Conservation (phyloP, 2,888 invertebrate genomes). For the Heteromurus nitidus region DNA sequence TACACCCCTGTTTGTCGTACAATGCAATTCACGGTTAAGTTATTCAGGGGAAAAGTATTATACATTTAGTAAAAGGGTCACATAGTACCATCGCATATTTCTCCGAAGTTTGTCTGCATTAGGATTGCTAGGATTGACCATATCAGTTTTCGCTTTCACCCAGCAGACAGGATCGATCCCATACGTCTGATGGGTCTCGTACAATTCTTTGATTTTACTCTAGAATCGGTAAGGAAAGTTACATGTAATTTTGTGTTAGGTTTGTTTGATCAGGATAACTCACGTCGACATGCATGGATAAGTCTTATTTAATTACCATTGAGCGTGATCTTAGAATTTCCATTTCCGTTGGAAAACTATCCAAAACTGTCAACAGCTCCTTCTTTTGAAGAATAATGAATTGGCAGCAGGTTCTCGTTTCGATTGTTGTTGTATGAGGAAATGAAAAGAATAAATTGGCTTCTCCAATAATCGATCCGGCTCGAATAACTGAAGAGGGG, state of each 20-base stretch:
- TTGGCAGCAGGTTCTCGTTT: conserved; percentile 71
- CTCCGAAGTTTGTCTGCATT: conserved; percentile 28
- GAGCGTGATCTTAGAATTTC: conserved; percentile 49
- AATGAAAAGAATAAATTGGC: conserved; percentile 69
- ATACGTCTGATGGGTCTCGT: conserved; percentile 44
- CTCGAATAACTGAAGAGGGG: conserved; percentile 63
- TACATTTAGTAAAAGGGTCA: background rate
- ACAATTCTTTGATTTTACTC: conserved; percentile 35
- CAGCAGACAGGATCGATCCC: conserved; percentile 56
- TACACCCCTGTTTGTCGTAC: conserved; percentile 31
- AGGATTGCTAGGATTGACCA: conserved; percentile 44
- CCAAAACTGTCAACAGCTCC: conserved; percentile 62
- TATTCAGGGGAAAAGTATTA: background rate
- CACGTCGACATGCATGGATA: too few species aligned
- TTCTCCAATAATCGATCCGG: conserved; percentile 71
- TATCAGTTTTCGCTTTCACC: conserved; percentile 52
- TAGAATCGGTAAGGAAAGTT: background rate
- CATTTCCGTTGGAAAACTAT: conserved; percentile 53
- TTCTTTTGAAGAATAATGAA: conserved; percentile 67
- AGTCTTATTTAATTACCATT: conserved; percentile 28
- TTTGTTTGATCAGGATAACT: background rate
- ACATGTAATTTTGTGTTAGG: too few species aligned
- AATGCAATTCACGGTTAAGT: background rate
- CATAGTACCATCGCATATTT: conserved; percentile 55
- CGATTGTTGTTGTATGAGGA: conserved; percentile 68